Evolutionary conservation across 2,888 invertebrate species (phyloP), one percentile per base, ranked within the genome.

Genomic region (Electrophaes corylata): DNA sequence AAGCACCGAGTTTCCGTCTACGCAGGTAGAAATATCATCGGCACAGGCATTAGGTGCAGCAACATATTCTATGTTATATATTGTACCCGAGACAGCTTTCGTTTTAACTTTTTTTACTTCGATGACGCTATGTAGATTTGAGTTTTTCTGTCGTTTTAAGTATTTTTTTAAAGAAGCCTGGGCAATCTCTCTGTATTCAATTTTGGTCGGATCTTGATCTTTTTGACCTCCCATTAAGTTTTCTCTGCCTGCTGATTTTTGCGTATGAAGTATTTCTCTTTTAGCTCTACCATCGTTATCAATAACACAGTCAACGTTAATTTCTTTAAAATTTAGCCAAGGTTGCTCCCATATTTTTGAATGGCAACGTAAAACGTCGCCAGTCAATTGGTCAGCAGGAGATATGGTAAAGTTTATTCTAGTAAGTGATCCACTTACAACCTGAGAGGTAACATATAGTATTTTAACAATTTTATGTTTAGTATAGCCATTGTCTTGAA

Each of bases 41-140:
- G 70, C 64, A 46, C 76, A 78, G 29, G 64, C 64, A 8, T 62
- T 67, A 5, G 75, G 73, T 1, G 69, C 67, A 29, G 83, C 81
- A 43, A 62, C 71, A 57, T 73, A 86, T 55, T 81, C 75, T 39
- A 86, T 81, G 26, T 69, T 60, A 53, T 79, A 82, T 29, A 71
- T 70, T 1, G 56, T 68, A 31, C 86, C 85, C n/a, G 78, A 66
- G 1, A 79, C 78, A 1, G 79, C 56, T 70, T 78, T 64, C n/a
- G 63, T 69, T 2, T 48, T 56, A 1, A 81, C 86, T 49, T 63
- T 70, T 48, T 71, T 75, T 0, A 86, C 76, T 59, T 79, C 67
- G 4, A 76, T 58, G 29, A 86, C 71, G 47, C 69, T 62, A 57
- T 79, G 73, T 16, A 52, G 57, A 19, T 60, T 49, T 35, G 62